These are phyloP conservation scores for Trisateles emortualis DNA, from an alignment of 2,888 invertebrate species.

Conservation along the genomic window DNA sequence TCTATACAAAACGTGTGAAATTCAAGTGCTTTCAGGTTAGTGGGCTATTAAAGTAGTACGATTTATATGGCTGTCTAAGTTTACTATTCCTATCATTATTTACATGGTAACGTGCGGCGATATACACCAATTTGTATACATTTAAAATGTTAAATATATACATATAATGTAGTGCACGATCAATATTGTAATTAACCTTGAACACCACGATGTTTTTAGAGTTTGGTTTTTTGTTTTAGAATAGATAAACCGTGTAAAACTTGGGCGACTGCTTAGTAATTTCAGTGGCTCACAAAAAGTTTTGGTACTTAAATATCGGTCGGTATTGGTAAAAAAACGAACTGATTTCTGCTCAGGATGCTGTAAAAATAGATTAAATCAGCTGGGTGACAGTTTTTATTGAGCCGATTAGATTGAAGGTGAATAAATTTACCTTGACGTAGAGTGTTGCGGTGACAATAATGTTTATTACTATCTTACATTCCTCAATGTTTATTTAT, in stretches of 20 bases:
- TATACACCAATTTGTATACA: not conserved
- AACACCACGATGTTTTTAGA: not conserved
- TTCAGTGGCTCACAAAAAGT: conserved; percentile 1
- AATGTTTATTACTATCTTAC: conserved; percentile 20
- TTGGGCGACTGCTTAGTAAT: not conserved
- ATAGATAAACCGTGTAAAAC: not conserved
- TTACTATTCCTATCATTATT: not conserved
- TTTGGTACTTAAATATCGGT: not conserved
- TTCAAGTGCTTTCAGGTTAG: conserved; percentile 22
- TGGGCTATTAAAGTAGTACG: conserved; percentile 18
- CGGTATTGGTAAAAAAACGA: not conserved
- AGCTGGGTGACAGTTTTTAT: conserved; percentile 37
- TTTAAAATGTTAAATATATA: not conserved
- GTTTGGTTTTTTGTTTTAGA: not conserved
- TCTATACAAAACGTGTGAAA: conserved; percentile 34
- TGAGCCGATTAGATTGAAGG: conserved; percentile 42
- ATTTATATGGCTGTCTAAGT: not conserved
- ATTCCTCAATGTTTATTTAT: too few species aligned
- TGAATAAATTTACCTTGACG: conserved; percentile 34
- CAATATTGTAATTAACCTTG: conserved; percentile 7
- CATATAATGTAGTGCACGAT: not conserved
- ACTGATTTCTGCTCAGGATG: conserved; percentile 3
- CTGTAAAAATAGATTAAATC: conserved; percentile 40
- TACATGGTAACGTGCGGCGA: too few species aligned
- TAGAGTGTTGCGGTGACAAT: conserved; percentile 21